Evolutionary conservation across 1,140 invertebrate species (phyloP), one percentile per base, ranked within the genome.

Genomic region (Arctopsyche grandis): DNA sequence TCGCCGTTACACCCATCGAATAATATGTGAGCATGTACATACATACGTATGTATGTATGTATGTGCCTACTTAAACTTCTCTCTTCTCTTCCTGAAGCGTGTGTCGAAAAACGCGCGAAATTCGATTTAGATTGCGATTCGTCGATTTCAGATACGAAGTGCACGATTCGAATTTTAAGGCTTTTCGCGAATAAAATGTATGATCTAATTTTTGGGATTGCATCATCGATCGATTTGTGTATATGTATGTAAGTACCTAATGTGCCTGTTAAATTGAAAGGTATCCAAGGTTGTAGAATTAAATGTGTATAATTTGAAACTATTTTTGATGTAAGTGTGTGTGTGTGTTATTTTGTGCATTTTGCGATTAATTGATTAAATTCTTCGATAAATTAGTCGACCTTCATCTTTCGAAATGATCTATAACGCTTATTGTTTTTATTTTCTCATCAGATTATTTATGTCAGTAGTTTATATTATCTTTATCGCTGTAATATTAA

Each of bases 341-440:
- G 29, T 38, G 29, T 38, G 19, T 19, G 19, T 60, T 19, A 19
- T 60, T 60, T 60, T 60, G 56, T 60, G 16, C 56, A 60, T 21
- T 60, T 60, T 38, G 29, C 56, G 56, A 60, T 60, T 60, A 60
- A 19, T 60, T 19, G 56, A 60, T 60, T 19, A 60, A 60, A 60
- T 60, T 60, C 56, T 60, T 21, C 14, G 56, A 60, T 60, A 60
- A 21, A 1, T 38, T 56, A 16, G 21, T 19, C 21, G 56, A 21
- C 56, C 56, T 60, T 60, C 56, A 21, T 21, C 56, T 19, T 9
- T 60, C 16, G 29, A 38, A 38, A 38, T 4, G 29, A 38, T 56
- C 52, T 56, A 5, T 5, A 56, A 16, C 14, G 14, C 16, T n/a
- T 60, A 60, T 60, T 60, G 14, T 60, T 60, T 60, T 60, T 60